These are phyloP conservation scores for Tetrax tetrax DNA, from an alignment of 2,113 vertebrate genomes.

Conservation along the genomic window DNA sequence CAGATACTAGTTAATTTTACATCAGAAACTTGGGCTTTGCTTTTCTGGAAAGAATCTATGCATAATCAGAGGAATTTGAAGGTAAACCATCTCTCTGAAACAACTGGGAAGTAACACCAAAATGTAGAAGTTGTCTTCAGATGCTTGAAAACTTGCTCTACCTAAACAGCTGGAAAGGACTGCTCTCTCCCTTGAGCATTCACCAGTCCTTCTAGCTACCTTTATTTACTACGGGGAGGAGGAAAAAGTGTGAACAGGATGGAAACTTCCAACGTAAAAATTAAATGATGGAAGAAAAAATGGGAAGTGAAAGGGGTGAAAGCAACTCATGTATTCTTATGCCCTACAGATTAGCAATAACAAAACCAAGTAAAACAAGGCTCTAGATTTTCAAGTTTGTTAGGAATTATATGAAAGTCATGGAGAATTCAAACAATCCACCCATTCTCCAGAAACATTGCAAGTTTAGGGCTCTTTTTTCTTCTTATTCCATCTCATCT, in stretches of 20 bases:
- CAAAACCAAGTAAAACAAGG: not conserved
- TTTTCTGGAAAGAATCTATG: not conserved
- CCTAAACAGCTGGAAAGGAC: not conserved
- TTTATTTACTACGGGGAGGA: not conserved
- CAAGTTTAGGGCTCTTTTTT: not conserved
- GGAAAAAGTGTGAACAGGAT: not conserved
- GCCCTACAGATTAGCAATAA: not conserved
- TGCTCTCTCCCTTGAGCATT: not conserved
- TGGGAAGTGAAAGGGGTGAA: not conserved
- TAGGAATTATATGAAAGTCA: not conserved
- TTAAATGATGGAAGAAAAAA: not conserved
- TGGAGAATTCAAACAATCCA: not conserved
- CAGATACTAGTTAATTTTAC: not conserved
- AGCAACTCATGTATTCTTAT: not conserved
- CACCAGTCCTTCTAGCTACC: not conserved
- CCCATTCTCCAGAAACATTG: not conserved
- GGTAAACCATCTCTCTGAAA: not conserved
- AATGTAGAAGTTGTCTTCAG: not conserved
- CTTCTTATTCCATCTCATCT: not conserved
- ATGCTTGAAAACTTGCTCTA: not conserved
- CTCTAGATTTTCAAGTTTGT: not conserved
- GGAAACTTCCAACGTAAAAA: not conserved
- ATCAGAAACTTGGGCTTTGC: not conserved
- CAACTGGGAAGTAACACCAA: not conserved
- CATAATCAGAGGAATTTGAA: not conserved